Percentiles rank a stretch among this genome's conserved stretches.
phyloP scores from a whole-genome alignment of 2,888 invertebrate species.

The Drosophila imparisetae region DNA sequence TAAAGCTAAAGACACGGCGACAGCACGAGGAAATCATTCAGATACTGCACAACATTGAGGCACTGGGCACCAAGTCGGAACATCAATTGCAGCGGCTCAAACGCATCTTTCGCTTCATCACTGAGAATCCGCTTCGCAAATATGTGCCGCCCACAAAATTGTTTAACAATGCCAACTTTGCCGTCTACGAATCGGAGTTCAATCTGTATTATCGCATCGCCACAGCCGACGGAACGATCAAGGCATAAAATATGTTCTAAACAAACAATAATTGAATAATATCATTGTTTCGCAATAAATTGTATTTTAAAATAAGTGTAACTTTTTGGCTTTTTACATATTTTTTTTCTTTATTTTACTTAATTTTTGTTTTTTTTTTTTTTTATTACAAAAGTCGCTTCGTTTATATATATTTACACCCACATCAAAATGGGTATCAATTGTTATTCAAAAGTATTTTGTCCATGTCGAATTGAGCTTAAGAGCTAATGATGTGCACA shows the following conservation, averaged over 20 bases:
- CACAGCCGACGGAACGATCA: conserved; percentile 70
- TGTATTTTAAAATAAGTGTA: background rate
- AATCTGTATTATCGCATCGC: conserved; percentile 85
- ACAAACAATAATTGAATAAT: background rate
- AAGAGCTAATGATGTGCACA: conserved; percentile 60
- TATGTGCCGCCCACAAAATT: conserved; percentile 79
- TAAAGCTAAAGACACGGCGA: conserved; percentile 69
- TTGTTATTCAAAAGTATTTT: conserved; percentile 47
- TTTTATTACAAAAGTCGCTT: conserved; percentile 71
- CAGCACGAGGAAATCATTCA: conserved; percentile 82
- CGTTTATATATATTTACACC: conserved; percentile 69
- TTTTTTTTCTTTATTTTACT: conserved; percentile 58
- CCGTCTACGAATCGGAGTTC: conserved; percentile 83
- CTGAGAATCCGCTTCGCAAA: conserved; percentile 80
- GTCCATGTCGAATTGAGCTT: conserved; percentile 54
- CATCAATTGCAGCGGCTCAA: conserved; percentile 71
- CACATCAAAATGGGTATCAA: conserved; percentile 56
- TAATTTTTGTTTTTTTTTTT: conserved; percentile 40
- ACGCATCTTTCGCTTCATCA: conserved; percentile 79
- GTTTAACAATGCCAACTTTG: conserved; percentile 80
- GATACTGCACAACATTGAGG: conserved; percentile 80
- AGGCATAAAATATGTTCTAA: conserved; percentile 28
- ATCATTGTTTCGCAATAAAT: background rate
- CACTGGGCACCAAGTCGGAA: conserved; percentile 71
- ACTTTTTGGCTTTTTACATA: conserved; percentile 43